These are phyloP conservation scores for Salvator merianae DNA, from an alignment of 2,113 vertebrate species.

Conservation along the genomic window DNA sequence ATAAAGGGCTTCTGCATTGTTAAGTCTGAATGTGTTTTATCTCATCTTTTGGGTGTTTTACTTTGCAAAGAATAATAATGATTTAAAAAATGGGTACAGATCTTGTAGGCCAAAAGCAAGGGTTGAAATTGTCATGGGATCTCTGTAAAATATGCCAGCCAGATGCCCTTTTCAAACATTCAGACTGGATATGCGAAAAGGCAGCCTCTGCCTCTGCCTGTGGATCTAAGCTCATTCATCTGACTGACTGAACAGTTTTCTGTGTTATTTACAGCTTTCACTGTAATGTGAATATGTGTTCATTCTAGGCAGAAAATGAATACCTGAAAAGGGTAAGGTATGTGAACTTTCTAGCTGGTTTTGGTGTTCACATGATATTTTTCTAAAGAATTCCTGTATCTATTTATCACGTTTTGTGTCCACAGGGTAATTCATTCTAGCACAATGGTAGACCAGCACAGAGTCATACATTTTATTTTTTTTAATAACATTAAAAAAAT, in stretches of 20 bases:
- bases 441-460: background rate
- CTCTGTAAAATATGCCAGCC: background rate
- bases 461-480: background rate
- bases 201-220: background rate
- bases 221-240: background rate
- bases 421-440: background rate
- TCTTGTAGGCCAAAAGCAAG: background rate
- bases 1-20: slow-evolving; percentile 12
- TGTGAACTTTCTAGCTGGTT: background rate
- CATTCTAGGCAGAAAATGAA: background rate
- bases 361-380: background rate
- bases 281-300: background rate
- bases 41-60: background rate
- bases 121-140: background rate
- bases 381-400: background rate
- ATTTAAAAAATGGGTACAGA: background rate
- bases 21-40: background rate
- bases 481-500: too few species aligned
- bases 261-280: background rate
- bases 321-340: background rate
- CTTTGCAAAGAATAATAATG: background rate
- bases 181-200: background rate
- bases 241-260: background rate
- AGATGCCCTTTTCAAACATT: background rate
- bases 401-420: background rate